Conservation (phyloP, 2,113 vertebrate genomes). For the Myocastor coypus region DNA sequence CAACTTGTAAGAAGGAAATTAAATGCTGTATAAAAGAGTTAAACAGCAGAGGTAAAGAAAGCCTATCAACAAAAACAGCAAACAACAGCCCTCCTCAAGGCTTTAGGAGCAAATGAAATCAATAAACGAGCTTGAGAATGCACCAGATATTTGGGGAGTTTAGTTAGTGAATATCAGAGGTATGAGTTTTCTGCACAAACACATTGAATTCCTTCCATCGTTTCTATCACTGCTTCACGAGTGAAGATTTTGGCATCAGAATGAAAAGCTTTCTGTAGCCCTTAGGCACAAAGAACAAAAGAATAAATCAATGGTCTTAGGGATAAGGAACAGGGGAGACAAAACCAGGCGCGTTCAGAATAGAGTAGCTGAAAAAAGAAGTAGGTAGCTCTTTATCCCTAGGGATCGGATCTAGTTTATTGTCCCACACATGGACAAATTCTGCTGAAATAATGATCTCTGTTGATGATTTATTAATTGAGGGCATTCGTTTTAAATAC, state of each 20-base stretch:
- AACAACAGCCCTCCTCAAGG: neutral
- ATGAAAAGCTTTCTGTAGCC: neutral
- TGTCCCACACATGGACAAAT: neutral
- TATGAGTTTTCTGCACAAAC: neutral
- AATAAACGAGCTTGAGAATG: neutral
- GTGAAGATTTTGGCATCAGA: neutral
- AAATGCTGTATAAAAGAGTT: neutral
- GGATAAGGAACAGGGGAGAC: neutral
- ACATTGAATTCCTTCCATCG: conserved; percentile 32
- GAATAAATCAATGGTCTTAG: neutral
- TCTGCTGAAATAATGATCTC: conserved; percentile 49
- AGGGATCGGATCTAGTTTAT: neutral
- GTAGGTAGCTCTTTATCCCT: neutral
- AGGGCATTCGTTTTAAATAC: conserved; percentile 64
- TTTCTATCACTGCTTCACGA: neutral
- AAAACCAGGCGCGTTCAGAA: neutral
- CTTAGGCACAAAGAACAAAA: conserved; percentile 6
- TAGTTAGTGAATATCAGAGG: neutral
- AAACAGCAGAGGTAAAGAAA: neutral
- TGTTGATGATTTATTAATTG: conserved; percentile 76
- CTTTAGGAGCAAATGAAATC: neutral
- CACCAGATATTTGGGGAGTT: conserved; percentile 6
- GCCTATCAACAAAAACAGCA: neutral
- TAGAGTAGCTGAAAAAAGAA: neutral
- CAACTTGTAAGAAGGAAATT: conserved; percentile 35